A percentile compares a stretch with the other conserved stretches of the same genome.
phyloP scores from a whole-genome alignment of 2,113 vertebrate species.

The Gallinago undulata region DNA sequence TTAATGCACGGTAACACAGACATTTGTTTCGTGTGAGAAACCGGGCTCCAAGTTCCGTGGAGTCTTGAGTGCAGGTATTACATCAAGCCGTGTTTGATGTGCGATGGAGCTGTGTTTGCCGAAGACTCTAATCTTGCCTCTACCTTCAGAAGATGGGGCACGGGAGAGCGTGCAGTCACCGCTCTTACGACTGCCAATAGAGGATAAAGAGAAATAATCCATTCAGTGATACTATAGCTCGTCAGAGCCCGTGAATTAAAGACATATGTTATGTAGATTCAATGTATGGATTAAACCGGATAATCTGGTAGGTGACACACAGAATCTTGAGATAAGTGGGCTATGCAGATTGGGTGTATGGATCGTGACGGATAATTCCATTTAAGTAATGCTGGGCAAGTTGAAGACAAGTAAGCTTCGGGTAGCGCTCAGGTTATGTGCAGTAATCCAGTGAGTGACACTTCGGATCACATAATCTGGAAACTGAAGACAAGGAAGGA shows the following conservation, averaged over 20 bases:
- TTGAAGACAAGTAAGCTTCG: conserved; percentile 53
- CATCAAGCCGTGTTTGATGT: background rate
- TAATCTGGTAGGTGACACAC: conserved; percentile 69
- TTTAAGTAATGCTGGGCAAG: conserved; percentile 66
- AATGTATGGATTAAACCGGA: conserved; percentile 71
- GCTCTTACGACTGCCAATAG: conserved; percentile 56
- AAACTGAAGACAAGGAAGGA: conserved; percentile 48
- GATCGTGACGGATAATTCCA: conserved; percentile 68
- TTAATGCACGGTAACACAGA: background rate
- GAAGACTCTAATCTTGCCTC: background rate
- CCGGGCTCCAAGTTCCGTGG: background rate
- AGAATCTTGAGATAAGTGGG: conserved; percentile 71
- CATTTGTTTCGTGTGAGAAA: background rate
- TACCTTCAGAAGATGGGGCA: background rate
- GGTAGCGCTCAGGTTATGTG: conserved; percentile 17
- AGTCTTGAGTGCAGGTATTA: background rate
- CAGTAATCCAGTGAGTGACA: conserved; percentile 61
- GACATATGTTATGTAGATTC: conserved; percentile 64
- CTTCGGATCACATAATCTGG: conserved; percentile 54
- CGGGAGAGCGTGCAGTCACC: background rate
- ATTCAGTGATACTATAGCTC: conserved; percentile 51
- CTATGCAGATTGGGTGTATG: conserved; percentile 51
- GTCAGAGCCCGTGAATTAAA: conserved; percentile 67
- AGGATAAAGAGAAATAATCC: conserved; percentile 71
- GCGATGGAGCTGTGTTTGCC: background rate